Conservation (phyloP, 2,797 vertebrate genomes). For the Sebastolobus alascanus region DNA sequence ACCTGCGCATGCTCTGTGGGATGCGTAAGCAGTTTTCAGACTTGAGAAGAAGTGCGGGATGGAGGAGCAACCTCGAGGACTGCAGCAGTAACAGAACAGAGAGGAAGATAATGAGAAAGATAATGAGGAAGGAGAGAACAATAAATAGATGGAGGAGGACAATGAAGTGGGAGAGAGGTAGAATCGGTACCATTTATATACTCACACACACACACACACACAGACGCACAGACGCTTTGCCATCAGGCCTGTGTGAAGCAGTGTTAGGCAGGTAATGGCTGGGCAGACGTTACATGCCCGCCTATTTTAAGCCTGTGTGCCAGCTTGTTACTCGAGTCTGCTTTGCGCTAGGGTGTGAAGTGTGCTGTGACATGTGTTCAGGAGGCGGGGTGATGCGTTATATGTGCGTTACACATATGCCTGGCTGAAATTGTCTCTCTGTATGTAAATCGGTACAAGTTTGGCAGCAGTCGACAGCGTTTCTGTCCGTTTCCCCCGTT, state of each 20-base stretch:
- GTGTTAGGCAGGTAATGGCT: conserved; percentile 58
- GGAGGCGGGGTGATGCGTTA: conserved; percentile 58
- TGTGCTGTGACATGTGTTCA: conserved; percentile 73
- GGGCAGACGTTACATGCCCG: conserved; percentile 53
- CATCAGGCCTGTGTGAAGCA: conserved; percentile 32
- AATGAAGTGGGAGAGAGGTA: conserved; percentile 23
- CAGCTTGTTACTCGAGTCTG: conserved; percentile 59
- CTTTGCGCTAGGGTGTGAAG: conserved; percentile 66
- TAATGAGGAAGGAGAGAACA: conserved; percentile 50
- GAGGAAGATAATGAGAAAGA: conserved; percentile 46
- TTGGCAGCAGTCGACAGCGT: not conserved
- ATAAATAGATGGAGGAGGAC: conserved; percentile 45
- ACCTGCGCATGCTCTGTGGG: conserved; percentile 2
- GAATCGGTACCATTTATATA: conserved; percentile 35
- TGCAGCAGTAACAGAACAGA: conserved; percentile 6
- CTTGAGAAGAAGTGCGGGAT: conserved; percentile 26
- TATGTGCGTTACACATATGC: conserved; percentile 45
- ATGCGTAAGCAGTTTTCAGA: conserved; percentile 10
- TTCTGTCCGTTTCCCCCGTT: conserved; percentile 26
- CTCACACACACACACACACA: not conserved
- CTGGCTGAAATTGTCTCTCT: conserved; percentile 34
- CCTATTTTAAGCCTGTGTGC: conserved; percentile 68
- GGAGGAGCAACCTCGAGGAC: conserved; percentile 42
- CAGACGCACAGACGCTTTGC: not conserved
- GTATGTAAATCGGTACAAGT: conserved; percentile 29